These are phyloP conservation scores for Lepus oiostolus DNA, from an alignment of 2,797 vertebrate species.

Conservation along the genomic window DNA sequence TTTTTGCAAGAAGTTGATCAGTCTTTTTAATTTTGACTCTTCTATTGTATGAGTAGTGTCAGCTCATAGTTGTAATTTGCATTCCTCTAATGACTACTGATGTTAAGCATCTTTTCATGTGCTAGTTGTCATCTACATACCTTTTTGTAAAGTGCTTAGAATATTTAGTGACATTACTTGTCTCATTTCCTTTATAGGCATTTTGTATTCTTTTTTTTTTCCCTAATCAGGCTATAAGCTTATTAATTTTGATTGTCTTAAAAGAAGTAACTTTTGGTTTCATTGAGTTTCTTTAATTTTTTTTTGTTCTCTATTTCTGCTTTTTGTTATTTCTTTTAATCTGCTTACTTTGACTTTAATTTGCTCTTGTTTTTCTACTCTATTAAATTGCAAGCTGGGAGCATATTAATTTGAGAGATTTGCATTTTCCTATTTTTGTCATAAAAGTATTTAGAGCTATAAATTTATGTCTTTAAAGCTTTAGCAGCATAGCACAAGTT, in stretches of 20 bases:
- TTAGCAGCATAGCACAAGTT: background rate
- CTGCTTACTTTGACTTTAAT: background rate
- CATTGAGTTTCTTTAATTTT: conserved; percentile 1
- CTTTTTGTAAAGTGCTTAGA: background rate
- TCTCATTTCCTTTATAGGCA: background rate
- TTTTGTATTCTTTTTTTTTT: background rate
- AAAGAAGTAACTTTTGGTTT: background rate
- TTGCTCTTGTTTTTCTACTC: background rate
- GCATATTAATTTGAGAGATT: too few species aligned
- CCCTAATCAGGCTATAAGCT: background rate
- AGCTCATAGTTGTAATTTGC: background rate
- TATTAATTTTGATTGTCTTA: background rate
- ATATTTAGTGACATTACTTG: background rate
- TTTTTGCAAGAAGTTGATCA: background rate
- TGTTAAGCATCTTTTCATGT: background rate
- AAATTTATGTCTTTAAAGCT: background rate
- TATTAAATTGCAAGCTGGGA: background rate
- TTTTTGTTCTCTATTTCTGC: conserved; percentile 15
- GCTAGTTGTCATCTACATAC: background rate
- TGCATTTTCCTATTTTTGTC: background rate
- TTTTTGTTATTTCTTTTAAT: conserved; percentile 40
- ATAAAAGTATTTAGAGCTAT: background rate
- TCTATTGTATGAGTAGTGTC: background rate
- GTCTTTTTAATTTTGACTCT: background rate
- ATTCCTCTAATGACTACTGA: background rate